Conservation (phyloP, 2,113 vertebrate genomes). For the Aptenodytes forsteri region DNA sequence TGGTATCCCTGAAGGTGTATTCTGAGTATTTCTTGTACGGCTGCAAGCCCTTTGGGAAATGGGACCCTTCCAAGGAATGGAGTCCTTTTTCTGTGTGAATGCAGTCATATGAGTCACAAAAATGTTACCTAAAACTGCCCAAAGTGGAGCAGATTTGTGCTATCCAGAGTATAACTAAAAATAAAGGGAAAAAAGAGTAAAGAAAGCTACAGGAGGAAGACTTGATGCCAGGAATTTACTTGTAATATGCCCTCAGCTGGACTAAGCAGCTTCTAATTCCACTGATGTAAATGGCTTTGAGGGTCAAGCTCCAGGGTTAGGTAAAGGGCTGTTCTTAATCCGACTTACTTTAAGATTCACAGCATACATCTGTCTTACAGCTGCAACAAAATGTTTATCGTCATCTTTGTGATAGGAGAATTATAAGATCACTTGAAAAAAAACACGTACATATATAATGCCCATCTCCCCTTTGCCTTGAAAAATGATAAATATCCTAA, state of each 20-base stretch:
- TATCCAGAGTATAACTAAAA: not conserved
- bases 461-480: not conserved
- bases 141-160: not conserved
- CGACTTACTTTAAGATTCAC: conserved; percentile 13
- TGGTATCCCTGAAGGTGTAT: not conserved
- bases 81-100: not conserved
- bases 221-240: not conserved
- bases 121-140: not conserved
- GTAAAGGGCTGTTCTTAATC: conserved; percentile 11
- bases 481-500: not conserved
- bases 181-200: not conserved
- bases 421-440: not conserved
- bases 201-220: not conserved
- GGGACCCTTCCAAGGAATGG: not conserved
- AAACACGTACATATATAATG: not conserved
- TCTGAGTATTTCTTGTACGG: not conserved
- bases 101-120: not conserved
- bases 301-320: not conserved
- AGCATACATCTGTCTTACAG: conserved; percentile 1
- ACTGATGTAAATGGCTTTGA: conserved; percentile 13
- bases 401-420: not conserved
- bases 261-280: conserved; percentile 44
- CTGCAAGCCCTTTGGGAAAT: not conserved
- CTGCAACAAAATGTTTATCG: not conserved
- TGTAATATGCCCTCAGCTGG: not conserved